A percentile compares a stretch with the other conserved stretches of the same genome.
Conservation (phyloP, 2,888 invertebrate species). For the Melikaiella ostensackeni region DNA sequence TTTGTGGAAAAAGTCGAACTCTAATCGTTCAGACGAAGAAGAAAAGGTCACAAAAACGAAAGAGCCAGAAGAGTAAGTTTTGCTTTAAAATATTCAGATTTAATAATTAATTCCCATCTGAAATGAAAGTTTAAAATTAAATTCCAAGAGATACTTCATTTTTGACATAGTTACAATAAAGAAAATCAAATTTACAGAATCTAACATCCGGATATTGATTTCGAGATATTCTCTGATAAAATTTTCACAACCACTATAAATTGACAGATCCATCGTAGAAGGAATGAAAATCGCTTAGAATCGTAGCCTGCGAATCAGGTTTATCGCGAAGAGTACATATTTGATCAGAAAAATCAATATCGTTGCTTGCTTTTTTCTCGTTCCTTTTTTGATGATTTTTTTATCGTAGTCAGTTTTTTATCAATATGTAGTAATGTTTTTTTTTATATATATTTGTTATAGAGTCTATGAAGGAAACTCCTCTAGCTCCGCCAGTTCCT, state of each 20-base stretch:
- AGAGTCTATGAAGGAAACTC: constrained; percentile 50
- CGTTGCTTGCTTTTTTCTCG: background rate
- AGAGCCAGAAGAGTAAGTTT: constrained; percentile 63
- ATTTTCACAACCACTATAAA: constrained; percentile 14
- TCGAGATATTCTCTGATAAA: constrained; percentile 18
- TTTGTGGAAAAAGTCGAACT: constrained; percentile 72
- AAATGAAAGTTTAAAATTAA: background rate
- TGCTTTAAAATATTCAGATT: background rate
- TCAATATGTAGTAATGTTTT: background rate
- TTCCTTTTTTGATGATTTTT: background rate
- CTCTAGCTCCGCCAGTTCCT: constrained; percentile 53
- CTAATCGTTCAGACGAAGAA: constrained; percentile 87
- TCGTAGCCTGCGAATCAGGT: constrained; percentile 1
- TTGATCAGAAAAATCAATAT: constrained; percentile 16
- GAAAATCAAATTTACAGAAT: constrained; percentile 5
- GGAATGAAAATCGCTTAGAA: constrained; percentile 23
- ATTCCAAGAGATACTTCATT: constrained; percentile 26
- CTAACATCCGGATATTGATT: constrained; percentile 29
- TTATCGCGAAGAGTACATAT: constrained; percentile 19
- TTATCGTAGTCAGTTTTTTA: background rate
- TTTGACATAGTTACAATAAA: background rate
- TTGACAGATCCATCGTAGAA: constrained; percentile 8
- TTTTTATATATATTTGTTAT: constrained; percentile 20
- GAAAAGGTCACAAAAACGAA: constrained; percentile 70
- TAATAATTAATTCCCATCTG: background rate